Percentiles rank a stretch among this genome's conserved stretches.
Conservation (phyloP, 2,797 vertebrate genomes). For the Chelonia mydas region DNA sequence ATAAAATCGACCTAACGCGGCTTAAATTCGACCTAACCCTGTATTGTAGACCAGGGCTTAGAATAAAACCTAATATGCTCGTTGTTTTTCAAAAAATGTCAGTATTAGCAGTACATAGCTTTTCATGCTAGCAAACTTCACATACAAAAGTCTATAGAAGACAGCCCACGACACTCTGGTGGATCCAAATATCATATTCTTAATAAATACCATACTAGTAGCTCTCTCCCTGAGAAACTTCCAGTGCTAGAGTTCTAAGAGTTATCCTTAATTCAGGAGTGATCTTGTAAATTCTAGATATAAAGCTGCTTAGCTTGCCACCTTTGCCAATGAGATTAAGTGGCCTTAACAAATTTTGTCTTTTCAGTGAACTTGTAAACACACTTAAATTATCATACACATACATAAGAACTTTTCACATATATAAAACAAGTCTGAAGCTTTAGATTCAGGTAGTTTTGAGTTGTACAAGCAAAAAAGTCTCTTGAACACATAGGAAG, state of each 20-base stretch:
- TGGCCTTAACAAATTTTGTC: neutral
- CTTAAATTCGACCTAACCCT: no score
- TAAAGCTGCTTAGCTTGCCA: neutral
- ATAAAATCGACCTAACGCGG: no score
- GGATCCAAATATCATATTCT: neutral
- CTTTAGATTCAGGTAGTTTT: neutral
- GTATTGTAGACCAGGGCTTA: neutral
- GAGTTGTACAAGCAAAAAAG: neutral
- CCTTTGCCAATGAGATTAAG: neutral
- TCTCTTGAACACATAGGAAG: neutral
- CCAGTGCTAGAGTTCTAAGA: neutral
- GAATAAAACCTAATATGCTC: neutral
- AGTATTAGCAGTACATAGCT: neutral
- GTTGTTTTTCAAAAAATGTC: neutral
- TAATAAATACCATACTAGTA: neutral
- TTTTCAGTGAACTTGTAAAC: neutral
- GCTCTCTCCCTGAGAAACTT: neutral
- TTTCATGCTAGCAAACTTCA: neutral
- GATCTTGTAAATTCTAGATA: neutral
- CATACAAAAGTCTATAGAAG: neutral
- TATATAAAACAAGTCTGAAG: neutral
- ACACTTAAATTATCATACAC: neutral
- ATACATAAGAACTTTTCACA: neutral
- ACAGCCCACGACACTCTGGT: neutral
- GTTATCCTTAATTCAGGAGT: neutral